A percentile compares a stretch with the other conserved stretches of the same genome.
phyloP scores from a whole-genome alignment of 2,888 invertebrate species.

The Hypercompe scribonia region DNA sequence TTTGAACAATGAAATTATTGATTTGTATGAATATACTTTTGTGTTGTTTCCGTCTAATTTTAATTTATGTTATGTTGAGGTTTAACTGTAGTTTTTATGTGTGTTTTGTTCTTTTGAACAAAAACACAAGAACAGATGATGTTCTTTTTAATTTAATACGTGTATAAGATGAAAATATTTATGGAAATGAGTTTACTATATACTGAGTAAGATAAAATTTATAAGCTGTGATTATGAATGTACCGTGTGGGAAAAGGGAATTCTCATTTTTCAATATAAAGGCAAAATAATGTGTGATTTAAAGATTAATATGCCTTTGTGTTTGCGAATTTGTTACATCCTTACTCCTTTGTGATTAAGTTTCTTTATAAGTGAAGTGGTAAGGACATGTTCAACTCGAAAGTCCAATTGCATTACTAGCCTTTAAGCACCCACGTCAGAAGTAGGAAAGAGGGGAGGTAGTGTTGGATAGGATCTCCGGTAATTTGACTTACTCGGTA shows the following conservation, averaged over 20 bases:
- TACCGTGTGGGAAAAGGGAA: background rate
- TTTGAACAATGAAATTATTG: constrained; percentile 32
- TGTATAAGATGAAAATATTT: background rate
- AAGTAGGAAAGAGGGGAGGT: no score
- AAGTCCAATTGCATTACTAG: no score
- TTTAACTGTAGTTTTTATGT: constrained; percentile 32
- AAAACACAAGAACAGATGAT: background rate
- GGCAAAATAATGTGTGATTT: background rate
- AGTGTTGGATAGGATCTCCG: no score
- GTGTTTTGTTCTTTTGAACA: constrained; percentile 19
- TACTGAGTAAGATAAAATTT: background rate
- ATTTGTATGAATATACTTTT: constrained; percentile 31
- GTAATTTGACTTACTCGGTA: no score
- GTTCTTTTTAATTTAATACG: background rate
- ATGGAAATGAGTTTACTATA: background rate
- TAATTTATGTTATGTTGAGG: constrained; percentile 39
- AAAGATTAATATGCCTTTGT: background rate
- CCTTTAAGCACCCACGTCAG: no score
- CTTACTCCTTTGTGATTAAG: background rate
- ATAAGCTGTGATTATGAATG: background rate
- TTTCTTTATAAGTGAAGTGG: background rate
- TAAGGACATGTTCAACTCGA: no score
- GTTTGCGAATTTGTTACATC: background rate
- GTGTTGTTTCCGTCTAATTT: constrained; percentile 34
- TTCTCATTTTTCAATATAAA: background rate